Conservation (phyloP, 2,113 vertebrate genomes). For the Heterocephalus glaber region DNA sequence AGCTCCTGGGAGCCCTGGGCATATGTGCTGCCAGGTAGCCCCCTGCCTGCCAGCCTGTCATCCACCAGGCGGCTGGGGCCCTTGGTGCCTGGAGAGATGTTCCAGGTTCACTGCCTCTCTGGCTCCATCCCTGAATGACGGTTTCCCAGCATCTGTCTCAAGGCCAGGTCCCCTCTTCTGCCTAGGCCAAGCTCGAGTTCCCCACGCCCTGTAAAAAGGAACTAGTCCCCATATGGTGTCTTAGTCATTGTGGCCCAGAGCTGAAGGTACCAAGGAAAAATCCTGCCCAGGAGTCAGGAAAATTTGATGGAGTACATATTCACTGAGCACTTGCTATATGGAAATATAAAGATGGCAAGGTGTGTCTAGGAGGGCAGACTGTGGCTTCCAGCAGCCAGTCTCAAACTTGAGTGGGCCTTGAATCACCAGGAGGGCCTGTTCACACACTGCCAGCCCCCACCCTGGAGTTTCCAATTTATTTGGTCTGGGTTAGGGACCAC, state of each 20-base stretch:
- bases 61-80: neutral
- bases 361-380: neutral
- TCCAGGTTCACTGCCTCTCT: neutral
- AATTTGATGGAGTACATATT: neutral
- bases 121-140: neutral
- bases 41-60: neutral
- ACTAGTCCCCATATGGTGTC: neutral
- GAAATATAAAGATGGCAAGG: neutral
- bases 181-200: neutral
- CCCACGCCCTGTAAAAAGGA: neutral
- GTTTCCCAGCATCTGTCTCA: neutral
- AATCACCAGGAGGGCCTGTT: neutral
- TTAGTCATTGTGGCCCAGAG: neutral
- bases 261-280: neutral
- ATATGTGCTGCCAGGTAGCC: neutral
- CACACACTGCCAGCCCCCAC: neutral
- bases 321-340: neutral
- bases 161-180: neutral
- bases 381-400: neutral
- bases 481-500: neutral
- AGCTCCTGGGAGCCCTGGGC: neutral
- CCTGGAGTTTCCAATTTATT: neutral
- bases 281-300: neutral
- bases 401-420: neutral
- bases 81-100: neutral